Percentiles rank a stretch among this genome's conserved stretches.
phyloP scores from a whole-genome alignment of 2,888 invertebrate genomes.

The Chaetogeoica ovagalla region DNA sequence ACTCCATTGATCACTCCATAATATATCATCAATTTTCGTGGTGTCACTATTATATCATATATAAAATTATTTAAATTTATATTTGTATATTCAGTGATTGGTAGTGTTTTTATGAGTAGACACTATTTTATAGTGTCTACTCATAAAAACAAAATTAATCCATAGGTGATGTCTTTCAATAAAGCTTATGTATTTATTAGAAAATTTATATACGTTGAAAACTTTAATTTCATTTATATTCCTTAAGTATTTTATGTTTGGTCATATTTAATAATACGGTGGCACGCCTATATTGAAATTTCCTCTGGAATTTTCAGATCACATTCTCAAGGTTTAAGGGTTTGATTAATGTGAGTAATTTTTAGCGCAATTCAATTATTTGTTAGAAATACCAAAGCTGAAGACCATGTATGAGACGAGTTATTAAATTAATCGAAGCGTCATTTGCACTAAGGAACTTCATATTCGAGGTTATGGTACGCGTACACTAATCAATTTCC shows the following conservation, averaged over 20 bases:
- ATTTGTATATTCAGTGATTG: too few relatives aligned
- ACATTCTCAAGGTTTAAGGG: conserved; percentile 16
- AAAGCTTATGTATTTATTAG: neutral
- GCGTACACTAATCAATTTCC: too few relatives aligned
- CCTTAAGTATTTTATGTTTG: conserved; percentile 28
- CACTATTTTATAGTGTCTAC: too few relatives aligned
- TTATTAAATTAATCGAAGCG: conserved; percentile 32
- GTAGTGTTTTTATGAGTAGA: too few relatives aligned
- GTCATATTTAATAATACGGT: conserved; percentile 38
- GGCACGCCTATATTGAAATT: conserved; percentile 34
- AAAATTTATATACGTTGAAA: neutral
- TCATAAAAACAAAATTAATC: too few relatives aligned
- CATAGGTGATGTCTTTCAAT: too few relatives aligned
- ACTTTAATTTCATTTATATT: conserved; percentile 11
- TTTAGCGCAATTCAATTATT: conserved; percentile 38
- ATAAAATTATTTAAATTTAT: too few relatives aligned
- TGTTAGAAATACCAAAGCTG: conserved; percentile 6
- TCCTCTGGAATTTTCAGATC: conserved; percentile 28
- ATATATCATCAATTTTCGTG: too few relatives aligned
- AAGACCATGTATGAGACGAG: neutral
- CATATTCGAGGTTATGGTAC: neutral
- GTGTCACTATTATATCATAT: too few relatives aligned
- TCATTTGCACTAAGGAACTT: neutral
- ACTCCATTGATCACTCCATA: too few relatives aligned
- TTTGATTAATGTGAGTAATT: conserved; percentile 42